A percentile compares a stretch with the other conserved stretches of the same genome.
These are phyloP conservation scores for Simalia tracyae DNA, from an alignment of 2,797 vertebrate genomes.

Conservation along the genomic window DNA sequence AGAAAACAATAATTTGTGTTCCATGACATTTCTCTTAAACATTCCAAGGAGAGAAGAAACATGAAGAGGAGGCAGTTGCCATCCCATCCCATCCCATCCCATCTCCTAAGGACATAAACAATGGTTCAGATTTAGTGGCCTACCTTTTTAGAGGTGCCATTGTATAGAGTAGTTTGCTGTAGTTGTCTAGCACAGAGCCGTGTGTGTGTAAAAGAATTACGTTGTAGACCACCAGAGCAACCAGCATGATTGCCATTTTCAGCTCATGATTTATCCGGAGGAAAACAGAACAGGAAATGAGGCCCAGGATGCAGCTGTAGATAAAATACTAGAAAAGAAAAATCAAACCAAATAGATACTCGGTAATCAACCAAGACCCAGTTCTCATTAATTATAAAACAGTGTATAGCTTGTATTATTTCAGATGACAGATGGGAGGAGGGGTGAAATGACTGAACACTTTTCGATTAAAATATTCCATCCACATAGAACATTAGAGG, in stretches of 20 bases:
- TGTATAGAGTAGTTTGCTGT: slow-evolving; percentile 86
- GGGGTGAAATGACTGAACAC: not conserved
- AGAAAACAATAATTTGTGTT: not conserved
- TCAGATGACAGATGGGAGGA: not conserved
- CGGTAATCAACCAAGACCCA: not conserved
- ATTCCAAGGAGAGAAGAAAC: not conserved
- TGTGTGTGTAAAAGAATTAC: slow-evolving; percentile 89
- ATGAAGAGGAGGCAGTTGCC: not conserved
- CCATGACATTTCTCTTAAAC: not conserved
- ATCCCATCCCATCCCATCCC: not conserved
- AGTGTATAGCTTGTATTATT: not conserved
- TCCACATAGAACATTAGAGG: not conserved
- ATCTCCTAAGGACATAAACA: not conserved
- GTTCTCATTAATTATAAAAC: not conserved
- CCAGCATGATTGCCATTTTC: slow-evolving; percentile 92
- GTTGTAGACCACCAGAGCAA: slow-evolving; percentile 87
- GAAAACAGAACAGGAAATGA: slow-evolving; percentile 93
- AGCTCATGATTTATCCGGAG: slow-evolving; percentile 93
- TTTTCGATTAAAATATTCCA: not conserved
- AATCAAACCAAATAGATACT: slow-evolving; percentile 24
- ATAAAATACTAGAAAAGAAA: slow-evolving; percentile 85
- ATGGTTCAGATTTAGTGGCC: slow-evolving; percentile 30
- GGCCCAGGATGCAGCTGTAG: slow-evolving; percentile 91
- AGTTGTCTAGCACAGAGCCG: slow-evolving; percentile 83
- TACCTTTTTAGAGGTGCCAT: slow-evolving; percentile 83